Conservation (phyloP, 2,797 vertebrate species). For the Paratrypauchen microcephalus region DNA sequence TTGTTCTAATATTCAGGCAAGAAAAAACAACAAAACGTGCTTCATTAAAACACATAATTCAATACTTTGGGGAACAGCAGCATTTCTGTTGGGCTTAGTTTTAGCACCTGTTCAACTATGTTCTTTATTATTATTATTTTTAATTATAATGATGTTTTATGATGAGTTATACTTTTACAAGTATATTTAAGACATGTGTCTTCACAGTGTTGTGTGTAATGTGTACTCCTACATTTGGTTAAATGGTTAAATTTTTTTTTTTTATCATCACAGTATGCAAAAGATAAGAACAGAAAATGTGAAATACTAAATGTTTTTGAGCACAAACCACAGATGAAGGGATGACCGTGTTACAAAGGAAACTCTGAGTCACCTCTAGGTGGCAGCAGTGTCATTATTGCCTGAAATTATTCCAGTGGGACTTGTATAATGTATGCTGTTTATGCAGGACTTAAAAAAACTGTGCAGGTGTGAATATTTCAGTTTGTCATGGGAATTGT, state of each 20-base stretch:
- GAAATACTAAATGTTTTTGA: neutral
- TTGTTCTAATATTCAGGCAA: constrained; percentile 12
- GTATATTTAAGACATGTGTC: too few relatives aligned
- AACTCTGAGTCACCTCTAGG: constrained; percentile 35
- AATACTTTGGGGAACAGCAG: neutral
- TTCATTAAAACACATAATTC: neutral
- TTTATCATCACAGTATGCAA: neutral
- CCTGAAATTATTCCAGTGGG: constrained; percentile 8
- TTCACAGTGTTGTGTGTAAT: too few relatives aligned
- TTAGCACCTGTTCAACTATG: neutral
- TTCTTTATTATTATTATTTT: neutral
- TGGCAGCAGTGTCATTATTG: constrained; percentile 52
- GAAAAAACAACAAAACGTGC: neutral
- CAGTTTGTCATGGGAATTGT: neutral
- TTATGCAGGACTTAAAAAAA: constrained; percentile 8
- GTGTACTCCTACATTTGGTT: too few relatives aligned
- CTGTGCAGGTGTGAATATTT: constrained; percentile 9
- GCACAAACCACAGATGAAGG: neutral
- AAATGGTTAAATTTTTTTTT: neutral
- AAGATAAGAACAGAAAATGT: neutral
- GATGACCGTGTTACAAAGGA: neutral
- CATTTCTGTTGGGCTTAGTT: neutral
- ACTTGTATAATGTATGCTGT: neutral
- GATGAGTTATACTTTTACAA: neutral
- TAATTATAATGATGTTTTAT: neutral